Base-by-base conservation (phyloP, 2,113 vertebrate species). In the Phrynosoma platyrhinos region DNA sequence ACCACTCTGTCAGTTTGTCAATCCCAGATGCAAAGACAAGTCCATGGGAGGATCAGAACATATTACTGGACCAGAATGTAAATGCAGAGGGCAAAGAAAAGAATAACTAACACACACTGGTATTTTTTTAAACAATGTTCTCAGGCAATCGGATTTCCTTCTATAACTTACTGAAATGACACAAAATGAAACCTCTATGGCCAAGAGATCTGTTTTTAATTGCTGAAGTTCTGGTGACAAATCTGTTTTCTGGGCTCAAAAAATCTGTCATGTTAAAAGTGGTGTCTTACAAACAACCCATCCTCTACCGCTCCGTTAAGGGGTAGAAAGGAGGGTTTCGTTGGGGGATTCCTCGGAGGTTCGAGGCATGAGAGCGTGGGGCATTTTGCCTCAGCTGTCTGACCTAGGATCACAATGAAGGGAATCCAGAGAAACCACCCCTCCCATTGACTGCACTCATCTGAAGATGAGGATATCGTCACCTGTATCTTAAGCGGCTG, bases 1-100 rank as follows among this genome's bases (percentile, higher is more conserved):
- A 21, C 30, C 58, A 8, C 78, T 55, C 30, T 55, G 78, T 58
- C 53, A 58, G 85, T 81, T 58, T 92, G 92, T 95, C 91, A 92
- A 88, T 91, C 89, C 52, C 91, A 92, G 75, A 94, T 90, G 42
- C 4, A 95, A 97, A 96, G 97, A 97, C 96, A 97, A 96, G 97
- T 94, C 97, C 97, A 98, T 97, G 95, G 96, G 96, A 97, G 92
- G 93, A 96, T 58, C 36, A 96, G 95, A 94, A 96, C 94, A 97
- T 95, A 97, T 98, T 98, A 98, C 96, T 97, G 97, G 97, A 97
- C 97, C 90, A 84, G 92, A 90, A 89, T 87, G 94, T 93, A 93
- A 94, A 95, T 92, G 92, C 89, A 77, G 79, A 85, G 90, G 92
- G 93, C 93, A 91, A 55, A 79, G 71, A 90, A 91, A 90, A 91